Conservation (phyloP, 2,888 invertebrate genomes). For the Meghimatium bilineatum region DNA sequence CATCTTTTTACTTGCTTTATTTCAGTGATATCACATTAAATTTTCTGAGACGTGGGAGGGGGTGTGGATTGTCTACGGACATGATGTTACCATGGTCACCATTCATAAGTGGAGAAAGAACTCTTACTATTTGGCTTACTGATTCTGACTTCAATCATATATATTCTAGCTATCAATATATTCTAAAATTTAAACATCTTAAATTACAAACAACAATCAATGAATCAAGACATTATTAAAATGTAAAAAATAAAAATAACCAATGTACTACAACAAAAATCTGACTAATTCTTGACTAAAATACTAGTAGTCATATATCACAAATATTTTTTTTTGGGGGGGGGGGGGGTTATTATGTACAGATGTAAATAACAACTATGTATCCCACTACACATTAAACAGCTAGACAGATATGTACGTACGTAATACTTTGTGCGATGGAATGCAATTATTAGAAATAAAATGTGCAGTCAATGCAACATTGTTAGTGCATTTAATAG, state of each 20-base stretch:
- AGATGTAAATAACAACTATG: not conserved
- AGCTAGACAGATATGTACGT: conserved; percentile 11
- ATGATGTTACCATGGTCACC: too few species aligned
- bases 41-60: too few species aligned
- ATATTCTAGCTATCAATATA: too few species aligned
- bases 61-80: too few species aligned
- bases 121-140: too few species aligned
- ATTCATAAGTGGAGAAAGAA: too few species aligned
- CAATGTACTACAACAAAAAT: not conserved
- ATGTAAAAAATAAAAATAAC: not conserved
- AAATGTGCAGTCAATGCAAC: not conserved
- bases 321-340: not conserved
- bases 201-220: not conserved
- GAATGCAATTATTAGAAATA: conserved; percentile 17
- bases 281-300: not conserved
- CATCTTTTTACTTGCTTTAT: too few species aligned
- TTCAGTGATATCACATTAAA: too few species aligned
- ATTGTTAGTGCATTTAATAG: not conserved
- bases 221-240: not conserved
- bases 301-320: not conserved
- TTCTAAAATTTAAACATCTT: too few species aligned
- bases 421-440: conserved; percentile 16
- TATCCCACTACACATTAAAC: not conserved
- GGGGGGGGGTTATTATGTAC: conserved; percentile 14
- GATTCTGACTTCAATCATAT: too few species aligned